phyloP scores from a whole-genome alignment of 1,140 invertebrate genomes.

The Drosophila virilis region DNA sequence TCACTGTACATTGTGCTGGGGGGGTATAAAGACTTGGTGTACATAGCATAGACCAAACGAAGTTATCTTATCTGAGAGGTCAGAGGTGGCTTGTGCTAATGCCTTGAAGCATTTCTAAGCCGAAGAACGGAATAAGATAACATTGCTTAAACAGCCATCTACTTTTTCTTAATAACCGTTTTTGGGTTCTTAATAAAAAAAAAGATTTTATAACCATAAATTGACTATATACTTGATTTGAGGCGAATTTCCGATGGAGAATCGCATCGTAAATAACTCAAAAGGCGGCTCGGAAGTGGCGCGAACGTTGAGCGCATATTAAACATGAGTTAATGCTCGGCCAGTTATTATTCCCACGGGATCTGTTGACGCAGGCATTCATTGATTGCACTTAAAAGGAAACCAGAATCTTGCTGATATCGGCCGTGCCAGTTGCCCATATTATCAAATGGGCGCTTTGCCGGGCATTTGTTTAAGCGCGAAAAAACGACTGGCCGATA shows the following conservation, averaged over 20 bases:
- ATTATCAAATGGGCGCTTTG: conserved; percentile 52
- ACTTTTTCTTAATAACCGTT: no score
- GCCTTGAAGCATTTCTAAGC: not conserved
- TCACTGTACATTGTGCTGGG: not conserved
- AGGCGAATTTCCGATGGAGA: conserved; percentile 16
- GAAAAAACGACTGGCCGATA: conserved; percentile 58
- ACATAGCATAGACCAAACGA: not conserved
- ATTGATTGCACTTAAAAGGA: conserved; percentile 21
- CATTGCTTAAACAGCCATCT: not conserved
- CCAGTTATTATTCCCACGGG: conserved; percentile 76
- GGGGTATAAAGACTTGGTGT: not conserved
- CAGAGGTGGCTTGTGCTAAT: conserved; percentile 8
- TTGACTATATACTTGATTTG: conserved; percentile 10
- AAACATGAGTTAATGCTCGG: conserved; percentile 47
- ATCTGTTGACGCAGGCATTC: conserved; percentile 16
- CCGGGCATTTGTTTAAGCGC: conserved; percentile 58
- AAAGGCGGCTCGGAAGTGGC: conserved; percentile 61
- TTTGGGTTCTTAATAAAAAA: no score
- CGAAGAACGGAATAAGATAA: not conserved
- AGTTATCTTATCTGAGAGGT: conserved; percentile 8
- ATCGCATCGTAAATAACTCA: conserved; percentile 35
- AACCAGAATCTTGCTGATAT: conserved; percentile 44
- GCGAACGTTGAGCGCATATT: conserved; percentile 64
- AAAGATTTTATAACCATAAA: not conserved
- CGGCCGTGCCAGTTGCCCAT: conserved; percentile 11